phyloP scores from a whole-genome alignment of 2,113 vertebrate species.

The Psittacara wagleri region DNA sequence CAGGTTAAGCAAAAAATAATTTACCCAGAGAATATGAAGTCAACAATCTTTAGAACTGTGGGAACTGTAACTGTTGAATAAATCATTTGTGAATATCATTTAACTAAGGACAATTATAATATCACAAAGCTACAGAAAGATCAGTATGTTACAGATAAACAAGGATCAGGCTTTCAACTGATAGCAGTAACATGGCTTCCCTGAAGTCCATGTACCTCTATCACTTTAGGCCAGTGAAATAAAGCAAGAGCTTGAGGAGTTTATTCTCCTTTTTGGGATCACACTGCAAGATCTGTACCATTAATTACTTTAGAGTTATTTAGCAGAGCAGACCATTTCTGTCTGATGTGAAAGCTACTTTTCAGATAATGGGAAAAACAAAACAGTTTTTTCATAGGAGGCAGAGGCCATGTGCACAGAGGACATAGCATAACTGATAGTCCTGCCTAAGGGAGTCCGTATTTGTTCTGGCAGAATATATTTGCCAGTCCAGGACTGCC shows the following conservation, averaged over 20 bases:
- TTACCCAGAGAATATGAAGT: slow-evolving; percentile 16
- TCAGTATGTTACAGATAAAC: neutral
- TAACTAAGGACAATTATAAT: neutral
- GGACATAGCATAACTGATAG: neutral
- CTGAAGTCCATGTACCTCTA: neutral
- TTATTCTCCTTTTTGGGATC: neutral
- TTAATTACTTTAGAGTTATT: neutral
- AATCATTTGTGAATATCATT: slow-evolving; percentile 20
- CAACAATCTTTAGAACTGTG: slow-evolving; percentile 39
- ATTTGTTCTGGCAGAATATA: neutral
- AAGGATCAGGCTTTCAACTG: neutral
- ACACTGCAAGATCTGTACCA: neutral
- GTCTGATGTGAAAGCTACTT: neutral
- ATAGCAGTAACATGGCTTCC: neutral
- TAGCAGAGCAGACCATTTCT: neutral
- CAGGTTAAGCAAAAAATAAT: slow-evolving; percentile 22
- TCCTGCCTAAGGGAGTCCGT: neutral
- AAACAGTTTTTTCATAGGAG: neutral
- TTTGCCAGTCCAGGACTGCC: neutral
- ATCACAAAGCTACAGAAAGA: neutral
- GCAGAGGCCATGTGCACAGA: neutral
- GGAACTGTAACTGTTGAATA: slow-evolving; percentile 38
- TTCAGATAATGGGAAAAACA: neutral
- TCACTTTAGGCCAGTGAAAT: neutral
- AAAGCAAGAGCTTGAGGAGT: neutral